phyloP scores from a whole-genome alignment of 2,797 vertebrate species.

The Gymnodraco acuticeps region DNA sequence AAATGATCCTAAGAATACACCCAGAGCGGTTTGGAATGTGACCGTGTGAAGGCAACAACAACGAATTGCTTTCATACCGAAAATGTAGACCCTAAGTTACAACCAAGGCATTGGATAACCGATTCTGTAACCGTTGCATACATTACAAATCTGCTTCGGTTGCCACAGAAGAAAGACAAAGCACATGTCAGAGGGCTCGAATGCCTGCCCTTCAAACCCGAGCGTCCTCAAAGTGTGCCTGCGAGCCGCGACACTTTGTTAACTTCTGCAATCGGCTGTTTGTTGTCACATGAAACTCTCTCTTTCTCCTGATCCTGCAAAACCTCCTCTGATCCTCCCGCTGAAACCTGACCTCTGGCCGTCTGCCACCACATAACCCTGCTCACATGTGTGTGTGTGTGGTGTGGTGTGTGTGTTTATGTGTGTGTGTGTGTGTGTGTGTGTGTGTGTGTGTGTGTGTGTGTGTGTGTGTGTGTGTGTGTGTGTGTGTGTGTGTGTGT shows the following conservation, averaged over 20 bases:
- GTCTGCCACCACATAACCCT: constrained; percentile 68
- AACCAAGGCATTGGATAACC: not conserved
- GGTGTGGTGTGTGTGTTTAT: constrained; percentile 8
- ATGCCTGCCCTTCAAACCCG: constrained; percentile 39
- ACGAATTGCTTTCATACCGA: not conserved
- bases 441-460: no score
- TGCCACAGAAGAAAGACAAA: constrained; percentile 9
- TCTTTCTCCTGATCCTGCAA: constrained; percentile 47
- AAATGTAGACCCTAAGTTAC: not conserved
- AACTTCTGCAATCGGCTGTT: constrained; percentile 38
- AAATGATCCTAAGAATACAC: no score
- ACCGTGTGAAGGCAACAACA: no score
- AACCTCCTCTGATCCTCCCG: constrained; percentile 47
- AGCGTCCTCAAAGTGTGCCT: constrained; percentile 17
- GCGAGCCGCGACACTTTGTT: constrained; percentile 21
- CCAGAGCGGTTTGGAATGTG: no score
- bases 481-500: no score
- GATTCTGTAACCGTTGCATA: not conserved
- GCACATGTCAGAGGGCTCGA: constrained; percentile 2
- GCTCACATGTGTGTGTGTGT: constrained; percentile 26
- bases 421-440: not conserved
- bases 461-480: no score
- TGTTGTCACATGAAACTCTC: constrained; percentile 62
- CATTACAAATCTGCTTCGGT: not conserved
- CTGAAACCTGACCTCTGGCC: constrained; percentile 78